Percentiles rank a stretch among this genome's conserved stretches.
Conservation (phyloP, 2,888 invertebrate genomes). For the Leucoma salicis region DNA sequence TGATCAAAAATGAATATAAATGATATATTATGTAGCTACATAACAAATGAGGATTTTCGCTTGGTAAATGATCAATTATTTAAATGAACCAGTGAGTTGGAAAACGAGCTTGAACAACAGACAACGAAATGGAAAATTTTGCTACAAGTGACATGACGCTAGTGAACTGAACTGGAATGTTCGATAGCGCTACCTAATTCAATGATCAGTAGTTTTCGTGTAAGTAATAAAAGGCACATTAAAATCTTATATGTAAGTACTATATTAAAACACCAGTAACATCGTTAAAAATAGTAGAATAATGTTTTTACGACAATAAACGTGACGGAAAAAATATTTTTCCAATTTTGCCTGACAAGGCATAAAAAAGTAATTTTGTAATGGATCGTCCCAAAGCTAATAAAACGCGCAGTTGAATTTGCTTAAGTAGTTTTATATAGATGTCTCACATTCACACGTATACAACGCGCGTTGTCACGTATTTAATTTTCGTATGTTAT, state of each 20-base stretch:
- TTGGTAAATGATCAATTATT: conserved; percentile 23
- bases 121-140: conserved; percentile 54
- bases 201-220: conserved; percentile 1
- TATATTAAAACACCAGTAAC: background rate
- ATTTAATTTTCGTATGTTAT: background rate
- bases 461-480: background rate
- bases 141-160: conserved; percentile 22
- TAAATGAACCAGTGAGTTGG: conserved; percentile 47
- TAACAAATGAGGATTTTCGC: too few species aligned
- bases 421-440: conserved; percentile 10
- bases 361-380: conserved; percentile 17
- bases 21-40: too few species aligned
- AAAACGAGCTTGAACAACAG: conserved; percentile 49
- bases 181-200: too few species aligned
- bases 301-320: too few species aligned
- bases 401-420: conserved; percentile 19
- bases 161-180: conserved; percentile 27
- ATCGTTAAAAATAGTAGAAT: background rate
- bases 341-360: conserved; percentile 11
- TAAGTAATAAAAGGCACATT: too few species aligned
- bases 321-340: too few species aligned
- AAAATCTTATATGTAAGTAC: background rate
- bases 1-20: too few species aligned
- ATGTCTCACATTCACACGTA: conserved; percentile 9
- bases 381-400: conserved; percentile 20